Conservation (phyloP, 92 coral and sea anemone species). For the Ricordea florida region DNA sequence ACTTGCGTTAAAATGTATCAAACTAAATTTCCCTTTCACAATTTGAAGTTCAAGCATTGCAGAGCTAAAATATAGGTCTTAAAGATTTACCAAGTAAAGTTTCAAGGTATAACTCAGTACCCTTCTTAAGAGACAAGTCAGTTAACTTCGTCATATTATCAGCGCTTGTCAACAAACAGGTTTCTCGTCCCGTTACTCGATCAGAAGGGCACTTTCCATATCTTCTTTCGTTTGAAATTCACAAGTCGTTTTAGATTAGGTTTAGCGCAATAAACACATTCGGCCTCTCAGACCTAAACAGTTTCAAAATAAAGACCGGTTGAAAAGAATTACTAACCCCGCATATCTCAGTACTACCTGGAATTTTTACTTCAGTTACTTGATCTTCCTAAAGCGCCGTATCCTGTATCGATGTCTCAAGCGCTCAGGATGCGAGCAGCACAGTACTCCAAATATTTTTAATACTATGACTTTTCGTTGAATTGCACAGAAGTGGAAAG, state of each 20-base stretch:
- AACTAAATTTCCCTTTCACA: too few species aligned
- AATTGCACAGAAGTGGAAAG: background rate
- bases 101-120: too few species aligned
- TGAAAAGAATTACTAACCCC: background rate
- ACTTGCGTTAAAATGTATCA: too few species aligned
- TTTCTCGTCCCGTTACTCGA: background rate
- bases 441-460: background rate
- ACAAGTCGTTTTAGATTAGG: background rate
- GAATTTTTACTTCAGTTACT: conserved; percentile 5
- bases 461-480: background rate
- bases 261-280: background rate
- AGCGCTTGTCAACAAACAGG: conserved; percentile 4
- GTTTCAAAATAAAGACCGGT: background rate
- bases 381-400: too few species aligned
- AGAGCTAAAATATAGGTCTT: too few species aligned
- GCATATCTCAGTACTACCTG: too few species aligned
- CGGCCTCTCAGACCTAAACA: background rate
- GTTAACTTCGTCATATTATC: background rate
- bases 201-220: background rate
- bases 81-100: too few species aligned
- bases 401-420: conserved; percentile 1
- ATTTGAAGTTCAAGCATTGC: too few species aligned
- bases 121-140: too few species aligned
- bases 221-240: background rate
- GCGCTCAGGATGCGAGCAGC: background rate